A percentile compares a stretch with the other conserved stretches of the same genome.
These are phyloP conservation scores for Polypedilum pembai DNA, from an alignment of 1,140 invertebrate genomes.

Conservation along the genomic window DNA sequence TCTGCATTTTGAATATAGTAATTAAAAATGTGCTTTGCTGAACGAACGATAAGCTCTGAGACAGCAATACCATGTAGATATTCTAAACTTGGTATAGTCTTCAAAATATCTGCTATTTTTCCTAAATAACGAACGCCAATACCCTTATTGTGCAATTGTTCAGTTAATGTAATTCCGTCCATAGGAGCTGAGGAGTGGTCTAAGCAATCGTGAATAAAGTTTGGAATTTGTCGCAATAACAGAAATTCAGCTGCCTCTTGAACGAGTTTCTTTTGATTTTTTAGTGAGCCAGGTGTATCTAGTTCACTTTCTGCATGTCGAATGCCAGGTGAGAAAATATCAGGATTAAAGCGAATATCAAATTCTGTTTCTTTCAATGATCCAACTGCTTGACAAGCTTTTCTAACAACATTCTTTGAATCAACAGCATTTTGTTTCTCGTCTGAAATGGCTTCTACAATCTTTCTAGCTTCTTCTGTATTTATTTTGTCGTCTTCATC, in stretches of 20 bases:
- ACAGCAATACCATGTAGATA: constrained; percentile 85
- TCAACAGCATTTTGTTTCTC: constrained; percentile 69
- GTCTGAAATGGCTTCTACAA: constrained; percentile 80
- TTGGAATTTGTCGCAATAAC: constrained; percentile 85
- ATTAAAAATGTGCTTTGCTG: constrained; percentile 90
- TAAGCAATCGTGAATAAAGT: constrained; percentile 85
- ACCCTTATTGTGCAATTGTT: constrained; percentile 86
- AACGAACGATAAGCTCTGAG: constrained; percentile 75
- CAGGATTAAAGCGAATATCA: constrained; percentile 96
- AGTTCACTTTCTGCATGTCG: constrained; percentile 60
- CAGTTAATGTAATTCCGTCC: constrained; percentile 90
- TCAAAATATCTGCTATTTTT: constrained; percentile 70
- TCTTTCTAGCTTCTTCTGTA: constrained; percentile 84
- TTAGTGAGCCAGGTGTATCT: constrained; percentile 47
- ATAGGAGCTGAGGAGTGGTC: constrained; percentile 88
- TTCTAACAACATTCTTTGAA: constrained; percentile 71
- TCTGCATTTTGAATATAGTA: constrained; percentile 86
- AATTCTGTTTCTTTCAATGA: constrained; percentile 92
- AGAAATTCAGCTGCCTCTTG: constrained; percentile 94
- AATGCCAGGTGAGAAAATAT: constrained; percentile 92
- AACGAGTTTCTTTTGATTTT: constrained; percentile 79
- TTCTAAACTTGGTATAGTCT: constrained; percentile 68
- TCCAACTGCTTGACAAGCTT: constrained; percentile 80
- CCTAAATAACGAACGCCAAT: constrained; percentile 93
- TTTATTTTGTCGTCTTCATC: constrained; percentile 52